Evolutionary conservation across 2,888 invertebrate genomes (phyloP).

Genomic region (Epinotia bilunana): DNA sequence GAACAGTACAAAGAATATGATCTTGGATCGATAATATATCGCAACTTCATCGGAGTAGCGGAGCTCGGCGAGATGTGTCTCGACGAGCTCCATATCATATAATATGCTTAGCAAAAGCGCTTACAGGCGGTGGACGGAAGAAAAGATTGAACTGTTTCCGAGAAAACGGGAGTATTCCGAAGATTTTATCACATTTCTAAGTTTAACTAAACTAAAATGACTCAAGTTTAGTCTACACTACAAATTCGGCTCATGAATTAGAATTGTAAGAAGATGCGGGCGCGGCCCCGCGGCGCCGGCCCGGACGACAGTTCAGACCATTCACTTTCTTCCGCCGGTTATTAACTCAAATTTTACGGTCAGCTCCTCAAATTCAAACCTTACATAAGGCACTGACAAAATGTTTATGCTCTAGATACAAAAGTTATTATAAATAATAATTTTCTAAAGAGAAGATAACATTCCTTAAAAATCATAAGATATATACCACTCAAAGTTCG

Average conservation of each 20-base stretch:
- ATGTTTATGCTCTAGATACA: conserved; percentile 75
- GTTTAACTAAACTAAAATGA: conserved; percentile 41
- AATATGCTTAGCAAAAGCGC: conserved; percentile 36
- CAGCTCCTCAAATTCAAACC: conserved; percentile 69
- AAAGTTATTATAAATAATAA: conserved; percentile 72
- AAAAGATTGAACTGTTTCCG: conserved; percentile 36
- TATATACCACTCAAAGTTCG: conserved; percentile 65
- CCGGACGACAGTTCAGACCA: conserved; percentile 25
- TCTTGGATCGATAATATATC: not conserved
- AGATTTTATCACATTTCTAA: conserved; percentile 45
- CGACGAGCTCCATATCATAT: not conserved
- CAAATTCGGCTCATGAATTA: conserved; percentile 23
- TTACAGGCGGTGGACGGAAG: conserved; percentile 45
- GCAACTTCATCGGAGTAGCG: not conserved
- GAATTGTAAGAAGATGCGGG: conserved; percentile 8
- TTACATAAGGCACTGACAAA: conserved; percentile 82
- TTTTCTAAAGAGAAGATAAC: conserved; percentile 78
- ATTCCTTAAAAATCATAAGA: conserved; percentile 74
- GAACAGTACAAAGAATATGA: conserved; percentile 21
- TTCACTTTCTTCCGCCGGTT: conserved; percentile 51
- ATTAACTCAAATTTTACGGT: conserved; percentile 64
- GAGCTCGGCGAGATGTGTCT: not conserved
- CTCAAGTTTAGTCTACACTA: conserved; percentile 31
- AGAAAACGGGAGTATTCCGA: conserved; percentile 34
- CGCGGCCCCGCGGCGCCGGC: conserved; percentile 5